These are phyloP conservation scores for Tachysurus fulvidraco DNA, from an alignment of 2,113 vertebrate species.

Conservation along the genomic window DNA sequence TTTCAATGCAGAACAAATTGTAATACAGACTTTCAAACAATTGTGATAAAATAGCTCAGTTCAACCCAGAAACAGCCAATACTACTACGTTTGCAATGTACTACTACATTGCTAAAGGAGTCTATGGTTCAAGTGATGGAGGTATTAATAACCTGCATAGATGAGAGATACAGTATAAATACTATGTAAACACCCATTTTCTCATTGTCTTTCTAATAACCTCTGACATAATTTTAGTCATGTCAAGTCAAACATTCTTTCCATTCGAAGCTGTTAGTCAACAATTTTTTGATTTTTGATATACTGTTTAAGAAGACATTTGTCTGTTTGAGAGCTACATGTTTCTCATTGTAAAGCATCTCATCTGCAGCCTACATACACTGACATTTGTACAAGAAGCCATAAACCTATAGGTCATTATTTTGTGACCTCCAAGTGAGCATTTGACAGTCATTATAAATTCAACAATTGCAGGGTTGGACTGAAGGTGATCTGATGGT, in stretches of 20 bases:
- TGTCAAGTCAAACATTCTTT: slow-evolving; percentile 17
- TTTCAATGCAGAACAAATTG: neutral
- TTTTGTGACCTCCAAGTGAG: slow-evolving; percentile 16
- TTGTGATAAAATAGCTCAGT: neutral
- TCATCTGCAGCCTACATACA: neutral
- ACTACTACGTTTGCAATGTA: neutral
- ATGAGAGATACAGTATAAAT: neutral
- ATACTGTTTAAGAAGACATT: slow-evolving; percentile 1
- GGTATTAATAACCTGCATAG: neutral
- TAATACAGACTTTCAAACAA: neutral
- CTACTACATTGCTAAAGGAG: neutral
- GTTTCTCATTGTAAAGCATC: slow-evolving; percentile 13
- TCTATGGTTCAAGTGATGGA: neutral
- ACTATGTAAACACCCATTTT: slow-evolving; percentile 25
- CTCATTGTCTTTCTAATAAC: slow-evolving; percentile 31
- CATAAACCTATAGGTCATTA: slow-evolving; percentile 34
- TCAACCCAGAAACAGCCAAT: neutral
- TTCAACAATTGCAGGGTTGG: slow-evolving; percentile 13
- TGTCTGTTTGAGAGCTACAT: neutral
- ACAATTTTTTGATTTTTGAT: too few relatives aligned
- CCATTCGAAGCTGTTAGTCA: neutral
- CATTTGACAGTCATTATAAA: slow-evolving; percentile 28
- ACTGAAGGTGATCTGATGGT: neutral
- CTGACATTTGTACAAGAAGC: neutral
- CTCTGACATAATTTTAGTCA: slow-evolving; percentile 30